Evolutionary conservation across 2,888 invertebrate genomes (phyloP), one percentile per base, ranked within the genome.

Genomic region (Aproaerema taeniolella): DNA sequence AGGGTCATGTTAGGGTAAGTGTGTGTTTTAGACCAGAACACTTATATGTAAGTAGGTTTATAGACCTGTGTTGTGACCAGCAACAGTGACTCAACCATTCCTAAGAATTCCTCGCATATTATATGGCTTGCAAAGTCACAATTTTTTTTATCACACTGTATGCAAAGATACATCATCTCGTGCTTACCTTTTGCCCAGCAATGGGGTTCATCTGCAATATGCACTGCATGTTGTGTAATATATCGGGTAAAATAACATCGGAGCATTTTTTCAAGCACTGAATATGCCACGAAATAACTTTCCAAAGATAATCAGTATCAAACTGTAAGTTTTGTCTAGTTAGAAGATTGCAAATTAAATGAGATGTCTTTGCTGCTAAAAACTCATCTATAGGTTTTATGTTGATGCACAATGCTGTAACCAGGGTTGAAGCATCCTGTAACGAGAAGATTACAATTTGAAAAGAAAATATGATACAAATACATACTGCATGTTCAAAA

Each of bases 351-450:
- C 78, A 81, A 16, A 91, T 71, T 40, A 91, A 67, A 55, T 88
- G 87, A 49, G 90, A 89, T 43, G 88, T 80, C 74, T 90, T 91
- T 14, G 88, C 81, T 4, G 88, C 82, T 35, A 91, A 61, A 39
- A 81, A 75, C 36, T 83, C 81, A 60, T 91, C 90, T 17, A 67
- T 71, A 2, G 89, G 79, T 41, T 65, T 67, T 15, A 85, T 66
- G 47, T 74, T 76, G 15, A 67, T 47, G 47, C 78, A 81, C 25
- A 85, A 49, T 15, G 72, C 67, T 14, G 72, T 71, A 1, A 82
- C 45, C 40, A 83, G 53, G 2, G 67, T 53, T 20, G 58, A 48
- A 6, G 73, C 79, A 61, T 83, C 83, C 85, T 86, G 53, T 31
- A 79, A 76, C n/a, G n/a, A n/a, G n/a, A n/a, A n/a, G n/a, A n/a